Conservation (phyloP, 92 coral and sea anemone species). For the Virgularia gustaviana region DNA sequence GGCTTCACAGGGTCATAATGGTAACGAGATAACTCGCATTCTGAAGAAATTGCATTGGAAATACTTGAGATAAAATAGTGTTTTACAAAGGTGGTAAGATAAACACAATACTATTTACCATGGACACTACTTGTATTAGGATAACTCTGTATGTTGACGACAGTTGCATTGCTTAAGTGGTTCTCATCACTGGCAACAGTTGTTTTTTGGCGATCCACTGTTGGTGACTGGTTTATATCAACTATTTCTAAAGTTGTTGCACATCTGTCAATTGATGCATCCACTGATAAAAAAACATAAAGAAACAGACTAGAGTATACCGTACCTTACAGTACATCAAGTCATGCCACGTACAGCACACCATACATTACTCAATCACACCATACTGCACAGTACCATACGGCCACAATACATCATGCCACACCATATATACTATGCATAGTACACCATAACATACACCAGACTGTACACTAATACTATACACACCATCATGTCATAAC, state of each 20-base stretch:
- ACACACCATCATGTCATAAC: too few species aligned
- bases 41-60: not conserved
- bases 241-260: constrained; percentile 31
- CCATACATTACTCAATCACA: too few species aligned
- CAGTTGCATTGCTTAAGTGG: not conserved
- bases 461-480: too few species aligned
- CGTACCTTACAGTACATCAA: too few species aligned
- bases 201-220: constrained; percentile 16
- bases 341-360: too few species aligned
- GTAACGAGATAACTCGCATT: constrained; percentile 23
- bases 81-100: not conserved
- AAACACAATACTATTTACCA: constrained; percentile 5
- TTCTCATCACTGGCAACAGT: constrained; percentile 8
- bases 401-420: too few species aligned
- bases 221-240: not conserved
- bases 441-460: too few species aligned
- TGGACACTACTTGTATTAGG: not conserved
- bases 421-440: too few species aligned
- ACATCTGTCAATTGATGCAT: constrained; percentile 4
- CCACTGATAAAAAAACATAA: not conserved
- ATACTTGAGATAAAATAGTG: not conserved
- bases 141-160: not conserved
- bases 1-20: constrained; percentile 41
- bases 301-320: not conserved
- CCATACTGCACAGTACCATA: too few species aligned